These are phyloP conservation scores for Enchytraeus crypticus DNA, from an alignment of 2,888 invertebrate species.

Conservation along the genomic window DNA sequence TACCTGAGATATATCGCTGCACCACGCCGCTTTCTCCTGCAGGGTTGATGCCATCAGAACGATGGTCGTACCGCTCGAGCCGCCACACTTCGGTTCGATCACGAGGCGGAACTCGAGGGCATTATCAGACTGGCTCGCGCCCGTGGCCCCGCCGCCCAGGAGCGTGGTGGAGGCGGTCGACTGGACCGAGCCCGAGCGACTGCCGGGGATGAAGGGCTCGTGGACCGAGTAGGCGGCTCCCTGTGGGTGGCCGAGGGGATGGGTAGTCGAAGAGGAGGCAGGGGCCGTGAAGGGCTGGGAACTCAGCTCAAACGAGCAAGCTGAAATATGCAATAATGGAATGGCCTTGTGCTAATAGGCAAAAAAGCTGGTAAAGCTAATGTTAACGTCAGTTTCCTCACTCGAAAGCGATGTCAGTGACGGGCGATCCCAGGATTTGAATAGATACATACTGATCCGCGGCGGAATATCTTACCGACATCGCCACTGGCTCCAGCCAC, in stretches of 20 bases:
- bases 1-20: slow-evolving; percentile 79
- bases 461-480: too few species aligned
- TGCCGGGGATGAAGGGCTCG: background rate
- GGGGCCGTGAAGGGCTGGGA: background rate
- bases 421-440: too few species aligned
- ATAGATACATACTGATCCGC: too few species aligned
- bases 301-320: background rate
- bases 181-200: slow-evolving; percentile 18
- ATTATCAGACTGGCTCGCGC: slow-evolving; percentile 44
- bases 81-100: slow-evolving; percentile 58
- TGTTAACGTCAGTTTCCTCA: too few species aligned
- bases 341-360: background rate
- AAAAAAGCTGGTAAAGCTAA: background rate
- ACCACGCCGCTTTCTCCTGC: slow-evolving; percentile 87
- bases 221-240: background rate
- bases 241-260: background rate
- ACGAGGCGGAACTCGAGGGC: slow-evolving; percentile 66
- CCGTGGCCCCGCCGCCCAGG: too few species aligned
- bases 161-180: slow-evolving; percentile 29
- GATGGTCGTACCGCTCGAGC: slow-evolving; percentile 61
- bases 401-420: too few species aligned
- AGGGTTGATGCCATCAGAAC: slow-evolving; percentile 62
- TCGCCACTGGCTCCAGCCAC: too few species aligned
- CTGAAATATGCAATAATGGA: background rate
- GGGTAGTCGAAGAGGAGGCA: background rate